Conservation (phyloP, 2,888 invertebrate genomes). For the Tetranychus piercei region DNA sequence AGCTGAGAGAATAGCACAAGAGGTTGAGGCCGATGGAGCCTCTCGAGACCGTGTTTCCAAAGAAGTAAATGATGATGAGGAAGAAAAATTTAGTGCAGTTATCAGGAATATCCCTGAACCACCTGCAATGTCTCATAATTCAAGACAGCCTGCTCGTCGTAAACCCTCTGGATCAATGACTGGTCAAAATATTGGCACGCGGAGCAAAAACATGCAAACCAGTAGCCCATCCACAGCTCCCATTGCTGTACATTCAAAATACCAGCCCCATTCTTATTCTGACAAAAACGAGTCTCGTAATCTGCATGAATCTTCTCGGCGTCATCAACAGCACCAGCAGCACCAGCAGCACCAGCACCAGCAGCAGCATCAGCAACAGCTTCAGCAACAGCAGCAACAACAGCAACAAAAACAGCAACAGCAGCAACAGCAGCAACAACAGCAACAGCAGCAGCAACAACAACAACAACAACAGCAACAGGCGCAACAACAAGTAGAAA, state of each 20-base stretch:
- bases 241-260: conserved; percentile 4
- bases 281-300: conserved; percentile 14
- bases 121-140: neutral
- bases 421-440: neutral
- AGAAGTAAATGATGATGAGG: conserved; percentile 46
- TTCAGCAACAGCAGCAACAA: neutral
- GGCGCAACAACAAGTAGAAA: conserved; percentile 7
- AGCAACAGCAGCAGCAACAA: neutral
- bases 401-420: neutral
- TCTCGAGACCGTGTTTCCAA: conserved; percentile 56
- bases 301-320: neutral
- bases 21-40: conserved; percentile 68
- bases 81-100: conserved; percentile 66
- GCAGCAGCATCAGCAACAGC: neutral
- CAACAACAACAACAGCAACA: neutral
- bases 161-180: neutral
- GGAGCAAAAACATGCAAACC: conserved; percentile 3
- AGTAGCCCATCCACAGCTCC: neutral
- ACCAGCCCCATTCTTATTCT: conserved; percentile 9
- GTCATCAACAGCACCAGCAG: neutral
- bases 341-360: neutral
- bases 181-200: conserved; percentile 6
- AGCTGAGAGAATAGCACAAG: conserved; percentile 72
- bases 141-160: neutral
- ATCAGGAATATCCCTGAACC: conserved; percentile 32